phyloP scores from a whole-genome alignment of 1,140 invertebrate genomes.

The Hycleus cichorii region DNA sequence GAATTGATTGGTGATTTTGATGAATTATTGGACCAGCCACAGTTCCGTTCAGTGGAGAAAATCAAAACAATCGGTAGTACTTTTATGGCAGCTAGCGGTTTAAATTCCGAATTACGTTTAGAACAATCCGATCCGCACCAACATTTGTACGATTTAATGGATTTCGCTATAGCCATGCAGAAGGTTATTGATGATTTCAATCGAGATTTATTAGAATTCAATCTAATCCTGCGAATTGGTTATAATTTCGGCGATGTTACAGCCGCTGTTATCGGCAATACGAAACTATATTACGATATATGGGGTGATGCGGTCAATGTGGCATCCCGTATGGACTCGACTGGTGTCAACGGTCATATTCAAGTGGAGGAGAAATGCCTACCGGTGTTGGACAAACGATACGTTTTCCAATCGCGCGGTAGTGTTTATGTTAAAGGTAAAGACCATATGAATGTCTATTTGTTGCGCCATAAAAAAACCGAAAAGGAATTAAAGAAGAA shows the following conservation, averaged over 20 bases:
- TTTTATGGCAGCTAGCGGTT: conserved; percentile 94
- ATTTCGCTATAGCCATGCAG: conserved; percentile 83
- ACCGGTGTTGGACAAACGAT: conserved; percentile 54
- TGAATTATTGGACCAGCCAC: conserved; percentile 71
- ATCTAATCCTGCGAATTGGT: conserved; percentile 82
- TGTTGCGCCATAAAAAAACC: conserved; percentile 41
- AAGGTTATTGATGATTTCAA: conserved; percentile 83
- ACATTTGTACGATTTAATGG: conserved; percentile 79
- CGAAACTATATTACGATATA: conserved; percentile 94
- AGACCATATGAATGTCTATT: conserved; percentile 85
- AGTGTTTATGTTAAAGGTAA: conserved; percentile 92
- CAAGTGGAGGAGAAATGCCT: conserved; percentile 76
- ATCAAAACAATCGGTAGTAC: conserved; percentile 97
- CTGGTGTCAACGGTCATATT: conserved; percentile 75
- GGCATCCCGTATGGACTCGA: conserved; percentile 92
- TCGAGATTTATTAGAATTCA: conserved; percentile 78
- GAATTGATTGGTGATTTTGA: conserved; percentile 94
- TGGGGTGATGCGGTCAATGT: conserved; percentile 99
- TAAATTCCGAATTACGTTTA: conserved; percentile 67
- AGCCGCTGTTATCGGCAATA: conserved; percentile 92
- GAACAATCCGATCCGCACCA: conserved; percentile 57
- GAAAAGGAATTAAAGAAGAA: conserved; percentile 1
- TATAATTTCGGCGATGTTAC: conserved; percentile 85
- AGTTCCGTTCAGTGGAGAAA: conserved; percentile 89
- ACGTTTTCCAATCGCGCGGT: conserved; percentile 75